phyloP scores from a whole-genome alignment of 2,888 invertebrate species.

The Atrina japonica region DNA sequence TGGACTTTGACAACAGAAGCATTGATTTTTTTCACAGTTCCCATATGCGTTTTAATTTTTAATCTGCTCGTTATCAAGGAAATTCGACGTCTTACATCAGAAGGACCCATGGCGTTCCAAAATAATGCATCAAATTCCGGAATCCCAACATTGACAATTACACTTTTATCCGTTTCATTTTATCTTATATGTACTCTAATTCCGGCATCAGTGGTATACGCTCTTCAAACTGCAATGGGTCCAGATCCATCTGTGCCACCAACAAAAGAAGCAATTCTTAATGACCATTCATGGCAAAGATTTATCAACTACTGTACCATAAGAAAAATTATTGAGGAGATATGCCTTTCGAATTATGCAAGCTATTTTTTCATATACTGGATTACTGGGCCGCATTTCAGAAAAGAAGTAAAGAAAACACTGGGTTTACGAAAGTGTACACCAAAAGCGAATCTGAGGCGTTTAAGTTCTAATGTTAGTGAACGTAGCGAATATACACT shows the following conservation, averaged over 20 bases:
- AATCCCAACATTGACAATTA: conserved; percentile 77
- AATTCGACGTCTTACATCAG: conserved; percentile 70
- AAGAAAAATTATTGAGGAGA: conserved; percentile 72
- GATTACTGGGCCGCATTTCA: conserved; percentile 77
- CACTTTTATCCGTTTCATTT: conserved; percentile 79
- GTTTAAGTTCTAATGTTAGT: no score
- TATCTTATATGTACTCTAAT: conserved; percentile 79
- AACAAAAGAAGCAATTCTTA: conserved; percentile 51
- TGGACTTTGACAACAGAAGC: conserved; percentile 78
- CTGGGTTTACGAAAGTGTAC: no score
- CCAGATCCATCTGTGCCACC: conserved; percentile 60
- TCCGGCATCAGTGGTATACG: conserved; percentile 78
- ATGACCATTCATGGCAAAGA: conserved; percentile 73
- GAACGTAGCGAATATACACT: no score
- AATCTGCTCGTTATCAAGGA: conserved; percentile 78
- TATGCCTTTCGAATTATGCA: conserved; percentile 78
- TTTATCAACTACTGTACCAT: conserved; percentile 73
- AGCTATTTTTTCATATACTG: conserved; percentile 80
- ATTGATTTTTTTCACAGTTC: conserved; percentile 75
- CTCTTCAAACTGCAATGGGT: conserved; percentile 65
- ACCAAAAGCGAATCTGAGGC: no score
- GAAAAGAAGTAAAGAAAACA: conserved; percentile 62
- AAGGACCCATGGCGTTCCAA: conserved; percentile 58
- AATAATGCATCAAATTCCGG: conserved; percentile 47
- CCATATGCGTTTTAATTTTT: conserved; percentile 75